These are phyloP conservation scores for Popillia japonica DNA, from an alignment of 1,140 invertebrate genomes.

Conservation along the genomic window DNA sequence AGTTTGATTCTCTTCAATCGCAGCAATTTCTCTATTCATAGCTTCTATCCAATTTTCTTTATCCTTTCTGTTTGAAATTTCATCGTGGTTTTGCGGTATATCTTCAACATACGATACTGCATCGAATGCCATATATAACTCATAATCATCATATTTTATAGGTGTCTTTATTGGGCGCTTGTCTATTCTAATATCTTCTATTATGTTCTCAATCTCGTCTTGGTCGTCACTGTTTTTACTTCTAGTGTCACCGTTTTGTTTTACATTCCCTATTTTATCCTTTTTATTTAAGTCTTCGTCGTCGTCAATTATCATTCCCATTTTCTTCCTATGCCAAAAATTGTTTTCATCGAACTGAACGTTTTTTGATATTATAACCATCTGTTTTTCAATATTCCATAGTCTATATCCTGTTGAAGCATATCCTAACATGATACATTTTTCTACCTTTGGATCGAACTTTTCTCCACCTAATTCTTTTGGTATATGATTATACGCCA, in stretches of 20 bases:
- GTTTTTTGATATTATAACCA: slow-evolving; percentile 48
- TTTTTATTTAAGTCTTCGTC: slow-evolving; percentile 36
- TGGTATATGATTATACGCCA: slow-evolving; percentile 45
- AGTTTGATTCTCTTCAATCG: slow-evolving; percentile 43
- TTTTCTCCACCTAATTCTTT: slow-evolving; percentile 37
- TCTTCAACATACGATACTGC: slow-evolving; percentile 19
- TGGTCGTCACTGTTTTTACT: slow-evolving; percentile 15
- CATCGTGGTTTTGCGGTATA: slow-evolving; percentile 41
- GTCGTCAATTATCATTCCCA: neutral
- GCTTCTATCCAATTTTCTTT: slow-evolving; percentile 34
- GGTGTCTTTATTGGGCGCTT: slow-evolving; percentile 13
- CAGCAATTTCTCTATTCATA: slow-evolving; percentile 40
- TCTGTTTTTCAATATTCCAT: slow-evolving; percentile 46
- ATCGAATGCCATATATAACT: slow-evolving; percentile 38
- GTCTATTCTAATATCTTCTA: neutral
- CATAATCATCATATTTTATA: slow-evolving; percentile 41
- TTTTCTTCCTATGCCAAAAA: neutral
- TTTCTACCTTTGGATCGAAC: slow-evolving; percentile 42
- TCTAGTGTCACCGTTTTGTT: neutral
- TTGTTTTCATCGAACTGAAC: slow-evolving; percentile 43
- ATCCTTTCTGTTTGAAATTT: slow-evolving; percentile 41
- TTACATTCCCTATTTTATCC: slow-evolving; percentile 29
- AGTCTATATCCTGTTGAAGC: slow-evolving; percentile 49
- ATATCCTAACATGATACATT: slow-evolving; percentile 48
- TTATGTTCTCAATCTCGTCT: slow-evolving; percentile 29